Conservation (phyloP, 2,113 vertebrate species). For the Grammomys surdaster region DNA sequence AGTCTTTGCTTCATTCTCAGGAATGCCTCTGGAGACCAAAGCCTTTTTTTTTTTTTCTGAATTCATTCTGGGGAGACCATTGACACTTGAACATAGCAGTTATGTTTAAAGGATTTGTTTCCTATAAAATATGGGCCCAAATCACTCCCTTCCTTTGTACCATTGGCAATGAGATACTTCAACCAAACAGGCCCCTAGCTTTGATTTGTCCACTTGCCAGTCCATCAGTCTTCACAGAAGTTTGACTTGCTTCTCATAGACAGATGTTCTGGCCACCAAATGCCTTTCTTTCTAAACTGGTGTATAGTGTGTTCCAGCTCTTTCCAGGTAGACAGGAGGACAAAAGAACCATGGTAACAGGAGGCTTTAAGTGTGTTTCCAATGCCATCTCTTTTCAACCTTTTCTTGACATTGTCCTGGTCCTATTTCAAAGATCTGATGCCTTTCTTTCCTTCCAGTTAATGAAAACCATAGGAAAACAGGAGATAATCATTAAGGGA, state of each 20-base stretch:
- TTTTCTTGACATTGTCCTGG: not conserved
- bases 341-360: no score
- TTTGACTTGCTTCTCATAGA: not conserved
- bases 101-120: not conserved
- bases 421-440: not conserved
- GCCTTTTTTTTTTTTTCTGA: not conserved
- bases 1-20: conserved; percentile 24
- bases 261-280: not conserved
- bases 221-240: not conserved
- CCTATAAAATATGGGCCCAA: not conserved
- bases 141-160: no score
- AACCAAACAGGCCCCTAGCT: not conserved
- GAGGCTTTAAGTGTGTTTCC: not conserved
- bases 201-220: not conserved
- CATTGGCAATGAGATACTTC: not conserved
- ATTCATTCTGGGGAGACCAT: not conserved
- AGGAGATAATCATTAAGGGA: not conserved
- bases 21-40: not conserved
- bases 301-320: not conserved
- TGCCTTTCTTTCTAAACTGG: not conserved
- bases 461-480: no score
- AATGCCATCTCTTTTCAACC: not conserved
- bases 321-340: not conserved
- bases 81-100: not conserved
- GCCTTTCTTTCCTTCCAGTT: not conserved